Base-by-base conservation (phyloP, 2,888 invertebrate genomes). In the Cataglyphis rosenhaueri region DNA sequence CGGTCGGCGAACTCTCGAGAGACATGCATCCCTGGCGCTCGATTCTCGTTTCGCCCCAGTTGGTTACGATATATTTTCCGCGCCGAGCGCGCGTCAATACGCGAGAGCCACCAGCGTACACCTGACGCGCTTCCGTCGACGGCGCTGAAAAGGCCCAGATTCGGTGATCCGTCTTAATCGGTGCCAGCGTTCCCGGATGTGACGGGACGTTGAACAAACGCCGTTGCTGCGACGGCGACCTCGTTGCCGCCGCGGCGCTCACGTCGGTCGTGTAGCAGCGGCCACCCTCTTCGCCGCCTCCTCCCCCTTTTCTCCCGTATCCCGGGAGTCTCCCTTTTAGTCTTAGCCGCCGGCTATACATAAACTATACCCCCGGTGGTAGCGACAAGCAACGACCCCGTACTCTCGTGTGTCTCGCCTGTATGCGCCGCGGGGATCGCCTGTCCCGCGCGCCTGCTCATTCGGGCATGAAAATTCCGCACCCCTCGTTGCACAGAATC, bases 351-450 rank as follows among this genome's bases (percentile, higher is more conserved):
- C 85, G 83, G 89, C 89, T 86, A 87, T 89, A 86, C 87, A 87
- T 87, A 87, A 86, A 87, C 86, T 87, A 82, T 84, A 86, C 76
- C 76, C 83, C 71, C 41, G 83, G 65, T 76, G 78, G 44, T 74
- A 85, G 73, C 82, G 78, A 86, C 87, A 84, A 66, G 86, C 86
- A 86, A 87, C 91, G 85, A 91, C 90, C 84, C 83, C 87, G 83
- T 82, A 65, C 75, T 76, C 78, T 78, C 78, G 65, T 94, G 89
- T 95, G 95, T 75, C 95, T 95, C 89, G 95, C 84, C 88, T 84
- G 82, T 78, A 75, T 74, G 74, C 82, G 83, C 65, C 66, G 81
- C 82, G 85, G 83, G 84, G 84, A 84, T 32, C 92, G 91, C 62
- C 94, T 95, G 44, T 44, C 74, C 74, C 62, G 75, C 89, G 94